These are phyloP conservation scores for Nymphalis urticae DNA, from an alignment of 2,888 invertebrate genomes.

Conservation along the genomic window DNA sequence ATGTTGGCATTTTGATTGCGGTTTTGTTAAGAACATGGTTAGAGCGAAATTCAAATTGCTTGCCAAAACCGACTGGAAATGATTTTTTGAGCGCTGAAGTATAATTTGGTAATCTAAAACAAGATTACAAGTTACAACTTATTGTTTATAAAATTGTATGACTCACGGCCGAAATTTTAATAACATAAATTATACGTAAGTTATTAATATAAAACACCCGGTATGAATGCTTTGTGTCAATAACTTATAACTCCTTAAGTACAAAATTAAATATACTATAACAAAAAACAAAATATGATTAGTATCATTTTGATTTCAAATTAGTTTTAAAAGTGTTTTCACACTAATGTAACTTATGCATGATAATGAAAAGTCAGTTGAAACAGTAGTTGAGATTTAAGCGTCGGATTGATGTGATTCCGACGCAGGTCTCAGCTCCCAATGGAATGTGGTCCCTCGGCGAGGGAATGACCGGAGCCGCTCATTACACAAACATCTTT, in stretches of 20 bases:
- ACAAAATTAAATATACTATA: no score
- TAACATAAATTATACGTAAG: neutral
- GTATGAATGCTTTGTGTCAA: no score
- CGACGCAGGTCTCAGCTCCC: constrained; percentile 19
- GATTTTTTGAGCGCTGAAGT: neutral
- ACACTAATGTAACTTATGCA: no score
- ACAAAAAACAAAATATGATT: no score
- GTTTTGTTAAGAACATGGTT: neutral
- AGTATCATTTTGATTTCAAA: no score
- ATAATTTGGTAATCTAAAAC: neutral
- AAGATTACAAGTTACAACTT: no score
- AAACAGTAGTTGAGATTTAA: neutral
- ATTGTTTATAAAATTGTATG: neutral
- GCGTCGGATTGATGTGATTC: constrained; percentile 1
- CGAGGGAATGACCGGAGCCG: constrained; percentile 45
- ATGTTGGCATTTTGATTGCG: constrained; percentile 1
- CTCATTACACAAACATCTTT: constrained; percentile 35
- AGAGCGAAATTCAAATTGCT: neutral
- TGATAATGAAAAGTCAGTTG: no score
- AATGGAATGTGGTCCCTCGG: constrained; percentile 21
- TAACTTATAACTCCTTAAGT: no score
- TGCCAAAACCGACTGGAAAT: neutral
- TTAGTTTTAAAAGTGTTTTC: no score
- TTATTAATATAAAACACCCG: no score
- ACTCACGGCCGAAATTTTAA: neutral